These are phyloP conservation scores for Hypanus sabinus DNA, from an alignment of 2,113 vertebrate species.

Conservation along the genomic window DNA sequence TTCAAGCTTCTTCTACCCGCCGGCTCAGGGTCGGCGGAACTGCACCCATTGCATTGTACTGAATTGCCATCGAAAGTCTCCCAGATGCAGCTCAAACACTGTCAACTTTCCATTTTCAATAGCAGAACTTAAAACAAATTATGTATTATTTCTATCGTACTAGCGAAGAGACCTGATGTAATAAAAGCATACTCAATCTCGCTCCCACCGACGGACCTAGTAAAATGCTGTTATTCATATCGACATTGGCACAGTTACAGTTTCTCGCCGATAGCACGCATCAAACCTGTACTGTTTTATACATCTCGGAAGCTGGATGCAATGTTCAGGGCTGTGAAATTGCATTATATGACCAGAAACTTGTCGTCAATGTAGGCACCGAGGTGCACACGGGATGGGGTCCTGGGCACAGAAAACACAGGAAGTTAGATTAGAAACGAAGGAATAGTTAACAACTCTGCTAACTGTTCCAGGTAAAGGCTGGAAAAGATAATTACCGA, in stretches of 20 bases:
- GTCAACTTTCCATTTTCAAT: background rate
- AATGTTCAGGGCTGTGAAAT: background rate
- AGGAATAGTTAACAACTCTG: background rate
- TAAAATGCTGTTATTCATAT: background rate
- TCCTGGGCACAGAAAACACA: background rate
- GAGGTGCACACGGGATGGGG: background rate
- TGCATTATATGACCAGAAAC: background rate
- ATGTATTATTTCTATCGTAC: background rate
- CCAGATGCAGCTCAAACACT: background rate
- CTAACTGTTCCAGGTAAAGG: background rate
- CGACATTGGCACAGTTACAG: background rate
- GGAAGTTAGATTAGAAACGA: background rate
- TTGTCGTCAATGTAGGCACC: background rate
- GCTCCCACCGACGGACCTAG: background rate
- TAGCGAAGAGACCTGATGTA: background rate
- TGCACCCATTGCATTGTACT: background rate
- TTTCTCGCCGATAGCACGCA: background rate
- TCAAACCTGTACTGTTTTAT: background rate
- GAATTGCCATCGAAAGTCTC: background rate
- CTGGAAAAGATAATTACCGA: background rate
- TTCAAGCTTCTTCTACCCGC: background rate
- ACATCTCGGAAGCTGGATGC: background rate
- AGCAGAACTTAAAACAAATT: background rate
- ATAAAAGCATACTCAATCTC: background rate
- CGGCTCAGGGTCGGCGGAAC: background rate